Percentiles rank a stretch among this genome's conserved stretches.
Conservation (phyloP, 2,888 invertebrate species). For the Eledona agricola region DNA sequence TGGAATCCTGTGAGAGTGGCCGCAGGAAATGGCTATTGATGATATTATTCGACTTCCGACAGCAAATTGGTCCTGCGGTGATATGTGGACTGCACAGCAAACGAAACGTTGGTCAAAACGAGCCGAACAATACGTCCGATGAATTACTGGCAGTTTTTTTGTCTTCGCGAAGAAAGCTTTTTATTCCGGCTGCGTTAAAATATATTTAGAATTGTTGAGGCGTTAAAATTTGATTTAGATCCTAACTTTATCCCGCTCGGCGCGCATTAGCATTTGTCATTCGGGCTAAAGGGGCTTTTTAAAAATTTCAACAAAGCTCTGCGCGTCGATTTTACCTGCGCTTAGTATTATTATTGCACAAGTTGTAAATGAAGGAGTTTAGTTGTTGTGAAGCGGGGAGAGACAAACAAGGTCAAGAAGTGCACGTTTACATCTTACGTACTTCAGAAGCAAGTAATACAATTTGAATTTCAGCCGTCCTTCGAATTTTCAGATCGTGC, state of each 20-base stretch:
- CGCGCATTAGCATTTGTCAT: slow-evolving; percentile 39
- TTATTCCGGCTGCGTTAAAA: slow-evolving; percentile 31
- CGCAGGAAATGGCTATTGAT: slow-evolving; percentile 34
- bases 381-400: too few relatives aligned
- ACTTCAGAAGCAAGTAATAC: slow-evolving; percentile 10
- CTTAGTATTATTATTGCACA: too few relatives aligned
- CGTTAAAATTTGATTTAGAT: slow-evolving; percentile 41
- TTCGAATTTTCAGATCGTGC: slow-evolving; percentile 28
- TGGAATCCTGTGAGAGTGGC: slow-evolving; percentile 23
- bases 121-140: slow-evolving; percentile 36
- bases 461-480: slow-evolving; percentile 27
- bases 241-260: slow-evolving; percentile 37
- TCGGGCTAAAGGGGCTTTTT: slow-evolving; percentile 28
- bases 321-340: too few relatives aligned
- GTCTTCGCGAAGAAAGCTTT: slow-evolving; percentile 14
- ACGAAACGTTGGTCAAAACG: slow-evolving; percentile 33
- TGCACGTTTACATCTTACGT: slow-evolving; percentile 4
- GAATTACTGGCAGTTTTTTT: slow-evolving; percentile 34
- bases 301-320: slow-evolving; percentile 27
- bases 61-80: slow-evolving; percentile 31
- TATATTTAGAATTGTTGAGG: slow-evolving; percentile 39
- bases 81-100: slow-evolving; percentile 38
- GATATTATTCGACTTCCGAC: slow-evolving; percentile 34
- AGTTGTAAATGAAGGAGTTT: slow-evolving; percentile 11
- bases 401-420: slow-evolving; percentile 19